Conservation (phyloP, 1,140 invertebrate genomes). For the Plectus sambesii region DNA sequence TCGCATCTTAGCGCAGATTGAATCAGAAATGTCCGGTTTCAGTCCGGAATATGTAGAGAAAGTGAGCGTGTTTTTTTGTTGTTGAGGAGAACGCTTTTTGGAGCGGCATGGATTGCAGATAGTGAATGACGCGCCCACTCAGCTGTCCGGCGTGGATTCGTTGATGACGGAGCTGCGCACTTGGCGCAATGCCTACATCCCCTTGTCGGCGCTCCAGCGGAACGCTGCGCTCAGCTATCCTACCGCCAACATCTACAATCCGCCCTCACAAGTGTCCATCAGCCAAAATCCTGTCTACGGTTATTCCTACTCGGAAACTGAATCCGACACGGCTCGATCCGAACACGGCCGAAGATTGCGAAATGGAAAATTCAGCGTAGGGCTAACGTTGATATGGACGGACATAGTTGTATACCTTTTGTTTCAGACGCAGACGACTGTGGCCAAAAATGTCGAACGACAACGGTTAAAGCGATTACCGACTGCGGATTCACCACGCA, state of each 20-base stretch:
- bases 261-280: slow-evolving; percentile 8
- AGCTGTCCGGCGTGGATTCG: slow-evolving; percentile 18
- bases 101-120: slow-evolving; percentile 14
- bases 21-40: slow-evolving; percentile 23
- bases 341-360: slow-evolving; percentile 9
- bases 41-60: slow-evolving; percentile 26
- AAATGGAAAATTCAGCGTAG: slow-evolving; percentile 13
- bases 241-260: background rate
- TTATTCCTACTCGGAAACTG: slow-evolving; percentile 11
- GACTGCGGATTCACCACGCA: too few relatives aligned
- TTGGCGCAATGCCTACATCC: slow-evolving; percentile 22
- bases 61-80: slow-evolving; percentile 9
- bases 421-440: slow-evolving; percentile 23
- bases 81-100: slow-evolving; percentile 1
- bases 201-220: slow-evolving; percentile 1
- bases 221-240: background rate
- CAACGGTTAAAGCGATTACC: slow-evolving; percentile 27
- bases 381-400: slow-evolving; percentile 3
- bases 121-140: slow-evolving; percentile 7
- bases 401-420: background rate
- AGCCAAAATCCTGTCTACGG: background rate
- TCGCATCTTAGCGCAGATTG: slow-evolving; percentile 18
- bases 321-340: slow-evolving; percentile 11
- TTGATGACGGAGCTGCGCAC: slow-evolving; percentile 22
- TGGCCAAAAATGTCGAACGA: slow-evolving; percentile 25